Conservation (phyloP, 2,888 invertebrate species). For the Lasioglossum villosulum region DNA sequence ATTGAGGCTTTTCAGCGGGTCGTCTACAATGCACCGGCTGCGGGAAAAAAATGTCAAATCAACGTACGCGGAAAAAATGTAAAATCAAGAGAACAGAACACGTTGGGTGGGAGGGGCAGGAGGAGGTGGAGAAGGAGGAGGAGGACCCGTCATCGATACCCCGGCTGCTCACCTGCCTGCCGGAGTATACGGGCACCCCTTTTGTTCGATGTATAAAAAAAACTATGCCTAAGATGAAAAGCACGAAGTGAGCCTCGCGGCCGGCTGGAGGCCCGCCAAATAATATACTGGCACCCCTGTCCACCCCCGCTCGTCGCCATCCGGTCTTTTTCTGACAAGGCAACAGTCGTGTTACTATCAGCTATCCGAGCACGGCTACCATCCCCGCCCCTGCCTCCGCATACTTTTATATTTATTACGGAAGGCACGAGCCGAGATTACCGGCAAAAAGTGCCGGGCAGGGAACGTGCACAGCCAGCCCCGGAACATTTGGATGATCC, state of each 20-base stretch:
- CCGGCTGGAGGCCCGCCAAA: conserved; percentile 83
- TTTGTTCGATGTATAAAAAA: conserved; percentile 74
- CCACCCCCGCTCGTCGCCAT: conserved; percentile 45
- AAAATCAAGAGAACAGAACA: conserved; percentile 60
- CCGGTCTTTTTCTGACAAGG: conserved; percentile 55
- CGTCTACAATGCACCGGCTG: conserved; percentile 40
- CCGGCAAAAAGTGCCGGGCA: conserved; percentile 54
- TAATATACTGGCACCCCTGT: conserved; percentile 82
- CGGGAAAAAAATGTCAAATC: conserved; percentile 57
- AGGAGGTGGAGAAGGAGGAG: neutral
- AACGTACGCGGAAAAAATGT: conserved; percentile 50
- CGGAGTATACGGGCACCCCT: conserved; percentile 51
- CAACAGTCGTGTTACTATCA: conserved; percentile 70
- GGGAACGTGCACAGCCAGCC: conserved; percentile 34
- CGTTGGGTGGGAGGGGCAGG: neutral
- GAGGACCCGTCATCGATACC: conserved; percentile 65
- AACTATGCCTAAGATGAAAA: conserved; percentile 83
- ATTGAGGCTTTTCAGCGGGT: conserved; percentile 45
- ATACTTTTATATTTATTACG: conserved; percentile 83
- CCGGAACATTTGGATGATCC: conserved; percentile 66
- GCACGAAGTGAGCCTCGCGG: conserved; percentile 83
- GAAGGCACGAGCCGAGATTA: conserved; percentile 78
- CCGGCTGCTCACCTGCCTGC: conserved; percentile 64
- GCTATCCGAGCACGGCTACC: conserved; percentile 50
- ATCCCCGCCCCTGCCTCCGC: conserved; percentile 27